Evolutionary conservation across 2,797 vertebrate genomes (phyloP).

Genomic region (Myiotriccus ornatus): DNA sequence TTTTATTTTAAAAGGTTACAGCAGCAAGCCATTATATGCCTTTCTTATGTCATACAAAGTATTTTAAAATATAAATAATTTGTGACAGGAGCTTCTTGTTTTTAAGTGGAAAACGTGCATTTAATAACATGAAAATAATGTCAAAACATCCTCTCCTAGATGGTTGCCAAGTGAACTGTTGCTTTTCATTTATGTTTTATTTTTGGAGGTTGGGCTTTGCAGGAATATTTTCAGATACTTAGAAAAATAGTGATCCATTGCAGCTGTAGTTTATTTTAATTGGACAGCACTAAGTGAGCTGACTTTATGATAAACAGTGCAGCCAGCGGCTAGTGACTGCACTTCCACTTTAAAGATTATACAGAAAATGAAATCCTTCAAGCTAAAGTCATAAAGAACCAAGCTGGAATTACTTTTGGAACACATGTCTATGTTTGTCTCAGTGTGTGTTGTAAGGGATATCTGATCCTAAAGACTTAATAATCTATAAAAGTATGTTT

Average conservation of each 20-base stretch:
- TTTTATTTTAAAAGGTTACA: constrained; percentile 35
- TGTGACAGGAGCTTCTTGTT: constrained; percentile 64
- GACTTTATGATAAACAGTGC: constrained; percentile 46
- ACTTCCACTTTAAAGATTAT: constrained; percentile 35
- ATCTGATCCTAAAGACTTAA: neutral
- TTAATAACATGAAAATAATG: constrained; percentile 65
- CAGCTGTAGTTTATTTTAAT: constrained; percentile 51
- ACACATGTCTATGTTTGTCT: neutral
- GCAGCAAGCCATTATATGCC: constrained; percentile 13
- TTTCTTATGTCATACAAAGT: constrained; percentile 53
- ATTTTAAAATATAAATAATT: constrained; percentile 61
- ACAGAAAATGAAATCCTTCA: constrained; percentile 26
- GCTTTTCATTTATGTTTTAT: constrained; percentile 38
- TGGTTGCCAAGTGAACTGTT: constrained; percentile 47
- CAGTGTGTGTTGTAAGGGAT: neutral
- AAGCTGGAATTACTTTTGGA: neutral
- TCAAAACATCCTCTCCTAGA: constrained; percentile 42
- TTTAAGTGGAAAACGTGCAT: constrained; percentile 69
- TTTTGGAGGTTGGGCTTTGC: neutral
- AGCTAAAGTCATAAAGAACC: constrained; percentile 14
- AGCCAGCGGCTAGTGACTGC: neutral
- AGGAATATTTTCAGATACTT: neutral
- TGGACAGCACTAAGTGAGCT: constrained; percentile 31
- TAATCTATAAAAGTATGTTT: neutral
- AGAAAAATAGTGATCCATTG: constrained; percentile 39